These are phyloP conservation scores for Lophochroa leadbeateri DNA, from an alignment of 2,113 vertebrate genomes.

Conservation along the genomic window DNA sequence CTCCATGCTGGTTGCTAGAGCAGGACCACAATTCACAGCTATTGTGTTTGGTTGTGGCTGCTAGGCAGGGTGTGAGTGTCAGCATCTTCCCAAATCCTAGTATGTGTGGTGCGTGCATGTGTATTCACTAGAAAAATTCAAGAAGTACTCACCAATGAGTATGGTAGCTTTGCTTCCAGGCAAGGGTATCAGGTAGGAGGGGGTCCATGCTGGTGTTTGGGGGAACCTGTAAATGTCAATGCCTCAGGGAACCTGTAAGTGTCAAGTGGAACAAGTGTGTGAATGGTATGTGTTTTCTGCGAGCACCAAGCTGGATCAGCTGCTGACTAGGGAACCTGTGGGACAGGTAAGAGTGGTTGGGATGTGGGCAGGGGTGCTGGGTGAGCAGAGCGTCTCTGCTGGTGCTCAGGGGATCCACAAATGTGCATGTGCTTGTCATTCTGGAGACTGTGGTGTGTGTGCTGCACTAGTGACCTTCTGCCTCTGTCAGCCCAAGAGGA, in stretches of 20 bases:
- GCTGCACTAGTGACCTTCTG: neutral
- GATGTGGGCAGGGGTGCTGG: accelerated
- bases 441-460: neutral
- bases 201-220: neutral
- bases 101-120: accelerated
- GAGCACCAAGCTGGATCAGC: neutral
- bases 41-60: neutral
- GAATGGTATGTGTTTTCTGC: neutral
- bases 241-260: neutral
- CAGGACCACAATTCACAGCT: neutral
- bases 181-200: neutral
- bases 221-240: neutral
- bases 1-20: neutral
- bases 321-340: accelerated
- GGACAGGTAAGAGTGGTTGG: accelerated
- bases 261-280: neutral
- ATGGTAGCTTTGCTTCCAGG: accelerated
- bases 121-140: neutral
- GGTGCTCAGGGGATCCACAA: neutral
- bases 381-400: neutral
- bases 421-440: neutral
- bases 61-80: neutral
- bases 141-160: neutral
- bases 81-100: neutral
- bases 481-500: neutral